These are phyloP conservation scores for Melozone crissalis DNA, from an alignment of 2,113 vertebrate species.

Conservation along the genomic window DNA sequence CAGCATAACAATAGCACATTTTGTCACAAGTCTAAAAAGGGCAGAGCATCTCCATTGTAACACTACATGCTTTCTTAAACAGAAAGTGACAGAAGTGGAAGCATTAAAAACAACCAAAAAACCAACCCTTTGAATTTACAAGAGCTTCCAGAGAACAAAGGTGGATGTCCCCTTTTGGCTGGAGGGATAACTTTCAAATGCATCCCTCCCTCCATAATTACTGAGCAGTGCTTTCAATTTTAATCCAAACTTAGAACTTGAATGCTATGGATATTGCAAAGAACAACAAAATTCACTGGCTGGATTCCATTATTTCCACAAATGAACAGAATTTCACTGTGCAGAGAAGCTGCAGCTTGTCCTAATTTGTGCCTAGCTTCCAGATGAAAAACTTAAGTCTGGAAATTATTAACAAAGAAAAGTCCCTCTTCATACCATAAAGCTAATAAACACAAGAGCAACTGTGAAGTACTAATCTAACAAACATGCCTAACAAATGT, in stretches of 20 bases:
- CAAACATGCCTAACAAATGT: background rate
- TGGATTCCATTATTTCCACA: background rate
- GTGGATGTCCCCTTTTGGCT: background rate
- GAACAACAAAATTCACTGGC: background rate
- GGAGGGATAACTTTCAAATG: background rate
- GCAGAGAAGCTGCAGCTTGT: background rate
- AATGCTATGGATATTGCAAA: background rate
- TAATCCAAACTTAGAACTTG: background rate
- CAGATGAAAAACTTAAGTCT: background rate
- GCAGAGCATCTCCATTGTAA: background rate
- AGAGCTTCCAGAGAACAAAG: background rate
- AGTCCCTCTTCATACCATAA: background rate
- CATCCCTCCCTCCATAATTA: background rate
- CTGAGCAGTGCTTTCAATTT: background rate
- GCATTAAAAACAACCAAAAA: background rate
- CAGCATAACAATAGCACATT: background rate
- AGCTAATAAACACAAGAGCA: background rate
- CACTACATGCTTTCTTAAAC: background rate
- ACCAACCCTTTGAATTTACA: background rate
- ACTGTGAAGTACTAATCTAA: background rate
- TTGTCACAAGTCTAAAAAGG: background rate
- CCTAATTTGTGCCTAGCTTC: background rate
- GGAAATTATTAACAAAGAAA: slow-evolving; percentile 12
- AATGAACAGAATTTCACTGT: background rate
- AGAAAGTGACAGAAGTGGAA: background rate